A percentile compares a stretch with the other conserved stretches of the same genome.
Conservation (phyloP, 2,888 invertebrate genomes). For the Acrobasis consociella region DNA sequence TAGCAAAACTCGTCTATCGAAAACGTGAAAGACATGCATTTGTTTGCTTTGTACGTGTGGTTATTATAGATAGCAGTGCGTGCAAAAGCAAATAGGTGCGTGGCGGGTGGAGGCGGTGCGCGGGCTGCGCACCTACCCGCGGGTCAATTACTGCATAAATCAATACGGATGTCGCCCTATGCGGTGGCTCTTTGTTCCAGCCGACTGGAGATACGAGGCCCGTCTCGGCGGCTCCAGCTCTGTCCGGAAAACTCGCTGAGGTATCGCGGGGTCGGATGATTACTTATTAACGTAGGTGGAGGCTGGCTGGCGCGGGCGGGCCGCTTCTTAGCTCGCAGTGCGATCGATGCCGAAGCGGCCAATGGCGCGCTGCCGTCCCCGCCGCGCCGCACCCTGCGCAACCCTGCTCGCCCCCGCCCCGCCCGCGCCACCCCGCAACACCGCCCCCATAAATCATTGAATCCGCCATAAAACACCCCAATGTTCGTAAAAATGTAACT, state of each 20-base stretch:
- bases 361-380: constrained; percentile 78
- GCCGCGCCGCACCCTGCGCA: constrained; percentile 62
- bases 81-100: constrained; percentile 60
- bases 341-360: constrained; percentile 81
- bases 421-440: constrained; percentile 65
- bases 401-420: constrained; percentile 64
- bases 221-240: constrained; percentile 75
- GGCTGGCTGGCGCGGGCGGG: constrained; percentile 79
- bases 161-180: constrained; percentile 73
- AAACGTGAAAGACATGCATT: constrained; percentile 34
- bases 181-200: constrained; percentile 76
- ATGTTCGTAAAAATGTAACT: constrained; percentile 81
- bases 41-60: constrained; percentile 29
- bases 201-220: constrained; percentile 73
- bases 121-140: constrained; percentile 68
- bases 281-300: constrained; percentile 83
- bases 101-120: constrained; percentile 55
- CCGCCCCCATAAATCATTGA: constrained; percentile 82
- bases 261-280: constrained; percentile 80
- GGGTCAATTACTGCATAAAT: constrained; percentile 78
- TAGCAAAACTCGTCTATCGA: background rate
- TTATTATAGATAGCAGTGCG: constrained; percentile 43
- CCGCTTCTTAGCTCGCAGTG: constrained; percentile 69
- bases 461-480: constrained; percentile 80
- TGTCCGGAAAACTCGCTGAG: constrained; percentile 79